These are phyloP conservation scores for Zootermopsis nevadensis DNA, from an alignment of 2,888 invertebrate genomes.

Conservation along the genomic window DNA sequence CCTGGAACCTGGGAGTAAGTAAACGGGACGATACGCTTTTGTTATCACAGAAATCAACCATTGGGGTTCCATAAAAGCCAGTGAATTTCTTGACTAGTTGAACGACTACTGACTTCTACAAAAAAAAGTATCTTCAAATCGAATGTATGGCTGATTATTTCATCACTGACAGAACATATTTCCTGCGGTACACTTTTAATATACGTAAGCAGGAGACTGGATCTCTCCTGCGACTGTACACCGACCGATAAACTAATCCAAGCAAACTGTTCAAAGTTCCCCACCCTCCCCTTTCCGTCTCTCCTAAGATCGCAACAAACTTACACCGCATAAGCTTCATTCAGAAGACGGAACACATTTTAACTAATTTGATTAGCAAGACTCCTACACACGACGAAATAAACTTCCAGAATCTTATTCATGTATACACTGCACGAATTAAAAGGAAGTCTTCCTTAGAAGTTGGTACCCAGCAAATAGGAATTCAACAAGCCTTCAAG, in stretches of 20 bases:
- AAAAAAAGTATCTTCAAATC: background rate
- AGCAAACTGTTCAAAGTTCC: background rate
- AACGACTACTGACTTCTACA: background rate
- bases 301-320: conserved; percentile 16
- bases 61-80: too few relatives aligned
- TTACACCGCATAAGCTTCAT: background rate
- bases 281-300: background rate
- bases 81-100: too few relatives aligned
- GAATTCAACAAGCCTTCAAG: too few relatives aligned
- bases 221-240: conserved; percentile 1
- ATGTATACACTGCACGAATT: background rate
- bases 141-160: background rate
- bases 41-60: too few relatives aligned
- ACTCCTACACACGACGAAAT: background rate
- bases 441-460: background rate
- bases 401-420: background rate
- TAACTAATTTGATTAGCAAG: conserved; percentile 26
- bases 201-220: background rate
- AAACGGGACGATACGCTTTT: too few relatives aligned
- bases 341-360: conserved; percentile 6
- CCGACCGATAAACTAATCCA: background rate
- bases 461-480: background rate
- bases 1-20: too few relatives aligned
- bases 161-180: background rate
- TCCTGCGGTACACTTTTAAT: background rate